A percentile compares a stretch with the other conserved stretches of the same genome.
phyloP scores from a whole-genome alignment of 2,113 vertebrate species.

The Ciconia maguari region DNA sequence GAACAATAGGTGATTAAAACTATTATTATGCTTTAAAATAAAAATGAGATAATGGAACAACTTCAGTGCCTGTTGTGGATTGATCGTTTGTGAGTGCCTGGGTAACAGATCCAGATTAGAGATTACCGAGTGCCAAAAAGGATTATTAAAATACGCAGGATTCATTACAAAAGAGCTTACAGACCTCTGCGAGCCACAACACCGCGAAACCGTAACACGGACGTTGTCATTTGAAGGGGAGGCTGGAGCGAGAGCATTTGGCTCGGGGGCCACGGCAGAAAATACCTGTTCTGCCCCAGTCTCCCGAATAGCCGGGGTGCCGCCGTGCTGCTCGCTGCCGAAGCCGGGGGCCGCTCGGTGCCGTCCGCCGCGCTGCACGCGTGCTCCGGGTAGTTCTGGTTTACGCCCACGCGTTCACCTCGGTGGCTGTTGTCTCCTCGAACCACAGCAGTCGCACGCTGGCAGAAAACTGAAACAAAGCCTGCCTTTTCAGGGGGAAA shows the following conservation, averaged over 20 bases:
- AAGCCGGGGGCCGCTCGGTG: too few species aligned
- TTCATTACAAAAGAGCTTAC: not conserved
- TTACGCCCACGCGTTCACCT: too few species aligned
- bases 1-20: slow-evolving; percentile 38
- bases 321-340: not conserved
- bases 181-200: not conserved
- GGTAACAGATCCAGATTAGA: not conserved
- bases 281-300: not conserved
- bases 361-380: too few species aligned
- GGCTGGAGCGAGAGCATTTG: not conserved
- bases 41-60: not conserved
- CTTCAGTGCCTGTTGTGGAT: not conserved
- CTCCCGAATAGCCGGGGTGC: not conserved
- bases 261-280: not conserved
- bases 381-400: too few species aligned
- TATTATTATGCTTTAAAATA: not conserved
- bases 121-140: not conserved
- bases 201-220: not conserved
- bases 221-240: not conserved
- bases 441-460: not conserved
- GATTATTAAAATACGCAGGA: not conserved
- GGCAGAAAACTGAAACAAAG: not conserved
- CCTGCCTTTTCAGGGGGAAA: not conserved
- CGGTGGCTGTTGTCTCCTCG: not conserved
- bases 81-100: not conserved